Evolutionary conservation across 37 sponge, comb jelly and placozoan species (phyloP), one percentile per base, ranked within the genome.

Genomic region (Oscarella lobularis): DNA sequence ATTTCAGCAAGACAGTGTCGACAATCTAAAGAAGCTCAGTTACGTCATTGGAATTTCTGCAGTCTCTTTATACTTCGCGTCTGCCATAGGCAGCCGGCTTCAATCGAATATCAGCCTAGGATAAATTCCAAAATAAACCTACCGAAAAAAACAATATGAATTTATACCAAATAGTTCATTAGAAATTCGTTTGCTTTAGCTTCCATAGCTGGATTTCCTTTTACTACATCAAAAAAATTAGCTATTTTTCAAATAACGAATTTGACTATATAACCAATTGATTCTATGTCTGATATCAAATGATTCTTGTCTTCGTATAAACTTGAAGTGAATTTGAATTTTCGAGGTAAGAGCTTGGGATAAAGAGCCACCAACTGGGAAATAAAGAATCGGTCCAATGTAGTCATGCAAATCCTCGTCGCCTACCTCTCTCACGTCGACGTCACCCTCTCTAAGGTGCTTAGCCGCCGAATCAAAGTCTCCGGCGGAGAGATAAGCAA

Each of bases 1-100:
- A 79, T 77, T 85, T 88, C 66, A 92, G 73, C 1, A 92, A 83
- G 0, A 83, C 88, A 27, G 94, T 92, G 76, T 92, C 94, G 2
- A 92, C 60, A 48, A 48, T 48, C 60, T 48, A 20, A 9, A 48
- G n/a, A n/a, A n/a, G n/a, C n/a, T n/a, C n/a, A n/a, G n/a, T 48
- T 48, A 20, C 60, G 60, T 48, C 60, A 48, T 48, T 9, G 14
- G 60, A 48, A 48, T 48, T 9, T 48, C 60, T 20, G 9, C 60
- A 9, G 20, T 27, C 14, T 27, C 60, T 9, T 48, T 48, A 20
- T 48, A 48, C 60, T 20, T 48, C 60, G 9, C 60, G 60, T 48
- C 20, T 48, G 20, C 60, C 60, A 48, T 48, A 48, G 14, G 60
- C 20, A 48, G 60, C 9, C 9, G 60, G 60, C 20, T 48, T 48